Evolutionary conservation across 2,797 vertebrate genomes (phyloP), one percentile per base, ranked within the genome.

Genomic region (Microctenopoma stevenorrisi): DNA sequence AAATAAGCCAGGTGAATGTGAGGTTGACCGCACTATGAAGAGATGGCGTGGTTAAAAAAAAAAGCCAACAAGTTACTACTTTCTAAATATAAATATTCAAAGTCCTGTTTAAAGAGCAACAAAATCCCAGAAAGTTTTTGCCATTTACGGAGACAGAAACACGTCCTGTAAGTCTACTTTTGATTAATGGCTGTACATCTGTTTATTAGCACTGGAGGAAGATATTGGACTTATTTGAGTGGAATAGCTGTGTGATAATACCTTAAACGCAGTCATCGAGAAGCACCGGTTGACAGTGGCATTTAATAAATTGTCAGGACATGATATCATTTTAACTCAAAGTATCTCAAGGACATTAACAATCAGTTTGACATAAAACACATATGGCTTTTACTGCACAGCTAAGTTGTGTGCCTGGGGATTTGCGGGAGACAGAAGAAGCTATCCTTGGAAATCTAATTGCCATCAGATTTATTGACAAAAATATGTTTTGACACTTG

Each of bases 371-470:
- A 28, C 33, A 25, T 42, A 4, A 44, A 12, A 10, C 37, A 38
- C 37, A 12, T 38, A 38, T 38, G 37, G 37, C 37, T 38, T 12
- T 11, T 10, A 10, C 37, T 12, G 37, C 37, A 10, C 37, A 12
- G 9, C 3, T 33, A 16, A 13, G 38, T 64, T 46, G 38, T 60
- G 18, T 69, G 25, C 25, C 47, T 13, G 25, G 51, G 44, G 57
- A 60, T 37, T 46, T 18, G 22, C 33, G 46, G 12, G 5, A 25
- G 42, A 43, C 10, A 7, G 67, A 57, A 66, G n/a, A 25, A 37
- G 18, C 2, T 22, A 53, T 63, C 38, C 58, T 55, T 55, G 49
- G 49, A 55, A 61, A 75, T 61, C 6, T 33, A 62, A 70, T 73
- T 64, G 44, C 12, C 9, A 55, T 22, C 3, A 42, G 54, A 61